A percentile compares a stretch with the other conserved stretches of the same genome.
phyloP scores from a whole-genome alignment of 2,113 vertebrate genomes.

The Pampusana beccarii region DNA sequence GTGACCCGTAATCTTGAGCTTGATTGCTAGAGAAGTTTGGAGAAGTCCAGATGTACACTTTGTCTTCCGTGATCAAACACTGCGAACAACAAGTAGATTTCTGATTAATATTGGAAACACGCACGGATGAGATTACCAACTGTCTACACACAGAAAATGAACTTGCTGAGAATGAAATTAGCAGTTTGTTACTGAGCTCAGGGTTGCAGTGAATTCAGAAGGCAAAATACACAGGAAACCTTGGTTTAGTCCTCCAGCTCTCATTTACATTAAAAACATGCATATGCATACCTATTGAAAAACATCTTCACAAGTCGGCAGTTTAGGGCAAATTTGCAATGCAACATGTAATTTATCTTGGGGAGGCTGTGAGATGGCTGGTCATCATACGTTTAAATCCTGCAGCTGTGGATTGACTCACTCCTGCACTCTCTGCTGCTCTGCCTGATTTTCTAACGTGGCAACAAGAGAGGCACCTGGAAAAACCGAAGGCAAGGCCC shows the following conservation, averaged over 20 bases:
- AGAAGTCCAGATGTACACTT: neutral
- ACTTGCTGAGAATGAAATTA: neutral
- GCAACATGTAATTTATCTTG: neutral
- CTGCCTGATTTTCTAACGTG: neutral
- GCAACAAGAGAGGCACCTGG: neutral
- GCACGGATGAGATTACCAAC: neutral
- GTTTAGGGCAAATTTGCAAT: neutral
- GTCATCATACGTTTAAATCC: neutral
- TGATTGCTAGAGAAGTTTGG: neutral
- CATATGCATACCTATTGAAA: neutral
- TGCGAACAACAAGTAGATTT: neutral
- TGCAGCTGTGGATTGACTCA: neutral
- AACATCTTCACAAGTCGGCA: neutral
- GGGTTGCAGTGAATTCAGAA: neutral
- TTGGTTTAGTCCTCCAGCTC: neutral
- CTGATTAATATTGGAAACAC: neutral
- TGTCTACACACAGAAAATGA: neutral
- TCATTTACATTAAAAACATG: neutral
- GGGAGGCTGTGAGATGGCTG: neutral
- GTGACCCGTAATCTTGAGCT: neutral
- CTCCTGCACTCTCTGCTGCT: neutral
- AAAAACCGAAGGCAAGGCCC: neutral
- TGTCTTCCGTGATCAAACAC: neutral
- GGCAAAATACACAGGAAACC: neutral
- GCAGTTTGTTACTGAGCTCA: neutral